Percentiles rank a stretch among this genome's conserved stretches.
phyloP scores from a whole-genome alignment of 2,888 invertebrate genomes.

The Tipula lateralis region DNA sequence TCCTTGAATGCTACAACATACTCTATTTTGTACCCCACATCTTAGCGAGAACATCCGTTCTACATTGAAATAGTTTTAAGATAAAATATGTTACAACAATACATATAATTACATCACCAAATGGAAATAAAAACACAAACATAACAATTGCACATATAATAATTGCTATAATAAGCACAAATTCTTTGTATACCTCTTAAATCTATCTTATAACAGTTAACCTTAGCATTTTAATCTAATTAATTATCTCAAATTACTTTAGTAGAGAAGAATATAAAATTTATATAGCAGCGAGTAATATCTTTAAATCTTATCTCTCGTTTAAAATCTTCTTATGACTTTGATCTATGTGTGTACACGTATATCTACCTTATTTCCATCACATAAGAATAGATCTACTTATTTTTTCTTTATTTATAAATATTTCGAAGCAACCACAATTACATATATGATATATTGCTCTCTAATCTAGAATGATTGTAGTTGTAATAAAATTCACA shows the following conservation, averaged over 20 bases:
- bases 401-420: neutral
- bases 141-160: neutral
- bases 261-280: neutral
- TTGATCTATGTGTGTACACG: neutral
- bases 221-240: constrained; percentile 11
- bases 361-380: neutral
- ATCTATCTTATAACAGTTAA: neutral
- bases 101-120: neutral
- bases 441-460: neutral
- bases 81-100: neutral
- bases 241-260: constrained; percentile 1
- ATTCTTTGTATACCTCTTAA: neutral
- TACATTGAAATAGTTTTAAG: neutral
- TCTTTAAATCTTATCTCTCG: neutral
- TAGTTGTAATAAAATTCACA: neutral
- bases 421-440: neutral
- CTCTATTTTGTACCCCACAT: neutral
- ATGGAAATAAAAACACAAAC: neutral
- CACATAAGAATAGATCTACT: neutral
- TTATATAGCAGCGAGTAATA: neutral
- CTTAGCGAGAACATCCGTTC: neutral
- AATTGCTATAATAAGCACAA: neutral
- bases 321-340: neutral
- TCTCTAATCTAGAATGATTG: neutral
- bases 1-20: neutral